Conservation (phyloP, 2,113 vertebrate species). For the Cardinalis cardinalis region DNA sequence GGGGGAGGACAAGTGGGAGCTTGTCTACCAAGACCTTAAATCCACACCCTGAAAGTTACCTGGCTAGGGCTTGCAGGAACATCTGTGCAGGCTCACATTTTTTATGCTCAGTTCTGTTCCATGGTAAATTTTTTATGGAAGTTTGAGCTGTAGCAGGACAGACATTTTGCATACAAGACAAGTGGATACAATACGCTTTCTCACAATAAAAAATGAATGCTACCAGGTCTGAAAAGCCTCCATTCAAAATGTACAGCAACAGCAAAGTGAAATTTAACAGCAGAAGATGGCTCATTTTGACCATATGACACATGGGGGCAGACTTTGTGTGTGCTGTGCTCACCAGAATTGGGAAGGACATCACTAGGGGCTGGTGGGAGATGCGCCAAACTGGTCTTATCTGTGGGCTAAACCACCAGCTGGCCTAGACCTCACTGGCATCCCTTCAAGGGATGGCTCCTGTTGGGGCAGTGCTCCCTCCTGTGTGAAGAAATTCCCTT, state of each 20-base stretch:
- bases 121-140: background rate
- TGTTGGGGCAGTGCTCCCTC: background rate
- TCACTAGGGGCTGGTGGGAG: background rate
- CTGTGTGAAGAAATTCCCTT: background rate
- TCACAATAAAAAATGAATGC: background rate
- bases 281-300: background rate
- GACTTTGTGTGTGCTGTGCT: background rate
- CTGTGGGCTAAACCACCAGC: background rate
- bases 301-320: background rate
- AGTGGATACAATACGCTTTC: background rate
- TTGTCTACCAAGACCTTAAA: background rate
- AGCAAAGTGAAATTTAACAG: background rate
- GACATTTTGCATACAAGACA: background rate
- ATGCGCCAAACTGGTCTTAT: accelerated
- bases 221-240: background rate
- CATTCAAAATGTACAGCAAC: background rate
- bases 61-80: accelerated
- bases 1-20: accelerated
- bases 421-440: background rate
- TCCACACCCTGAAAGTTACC: background rate
- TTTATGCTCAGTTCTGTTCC: background rate
- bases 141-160: background rate
- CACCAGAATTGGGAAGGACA: background rate
- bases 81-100: background rate
- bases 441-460: background rate